Base-by-base conservation (phyloP, 2,797 vertebrate species). In the Sebastes nivosus region DNA sequence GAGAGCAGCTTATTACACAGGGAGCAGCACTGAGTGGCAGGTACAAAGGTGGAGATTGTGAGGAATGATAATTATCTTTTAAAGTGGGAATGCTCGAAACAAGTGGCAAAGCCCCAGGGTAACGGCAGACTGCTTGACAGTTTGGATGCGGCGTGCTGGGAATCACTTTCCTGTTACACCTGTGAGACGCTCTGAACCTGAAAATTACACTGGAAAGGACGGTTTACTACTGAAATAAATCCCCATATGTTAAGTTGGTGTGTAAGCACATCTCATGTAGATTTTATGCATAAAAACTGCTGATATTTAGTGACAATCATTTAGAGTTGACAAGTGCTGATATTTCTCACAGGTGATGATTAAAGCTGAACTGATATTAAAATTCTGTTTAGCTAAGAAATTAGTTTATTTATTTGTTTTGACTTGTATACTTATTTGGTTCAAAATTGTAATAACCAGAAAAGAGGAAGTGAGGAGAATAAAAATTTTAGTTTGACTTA, bases 1-100 rank as follows among this genome's bases (percentile, higher is more conserved):
- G 84, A 83, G 76, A 81, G 81, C 77, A 68, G 79, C 82, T 80
- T 86, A 81, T 91, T 86, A 85, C 83, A 78, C 67, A 50, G 72
- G 64, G 79, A 88, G 81, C 71, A 52, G 76, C 67, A 4, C 22
- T 81, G 79, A 88, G 81, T 87, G 82, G 84, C 87, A 87, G 85
- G 11, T 79, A 82, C 81, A 90, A 82, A 87, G 86, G 78, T 68
- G 65, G 25, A 80, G 74, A 82, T 85, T 85, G 38, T 79, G 70
- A 79, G 36, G 54, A 80, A 72, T 79, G 83, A 88, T 87, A 84
- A 86, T 84, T 74, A 82, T 80, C 77, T 83, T 72, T 85, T 72
- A 80, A 79, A 87, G 77, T 77, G 57, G 72, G 67, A 81, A 87
- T 58, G 68, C 52, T 77, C 20, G 11, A 75, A 73, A 76, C 57